Conservation (phyloP, 2,888 invertebrate species). For the Callyntrura sp. region DNA sequence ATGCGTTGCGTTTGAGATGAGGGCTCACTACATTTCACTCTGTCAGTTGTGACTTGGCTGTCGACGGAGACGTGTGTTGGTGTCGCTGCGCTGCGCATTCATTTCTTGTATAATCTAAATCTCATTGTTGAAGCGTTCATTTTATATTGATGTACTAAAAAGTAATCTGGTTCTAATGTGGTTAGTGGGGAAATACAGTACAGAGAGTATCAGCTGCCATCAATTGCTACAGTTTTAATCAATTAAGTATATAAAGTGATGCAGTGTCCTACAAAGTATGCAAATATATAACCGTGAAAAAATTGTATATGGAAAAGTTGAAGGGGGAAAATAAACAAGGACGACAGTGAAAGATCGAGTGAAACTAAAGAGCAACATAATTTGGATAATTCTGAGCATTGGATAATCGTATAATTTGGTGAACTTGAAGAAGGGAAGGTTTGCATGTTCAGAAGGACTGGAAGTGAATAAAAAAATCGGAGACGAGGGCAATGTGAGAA, state of each 20-base stretch:
- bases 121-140: background rate
- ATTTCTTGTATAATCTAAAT: background rate
- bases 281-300: background rate
- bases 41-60: conserved; percentile 77
- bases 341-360: background rate
- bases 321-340: background rate
- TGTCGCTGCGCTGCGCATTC: conserved; percentile 58
- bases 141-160: background rate
- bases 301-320: background rate
- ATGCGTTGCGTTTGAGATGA: conserved; percentile 46
- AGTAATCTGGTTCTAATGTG: background rate
- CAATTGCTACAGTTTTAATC: background rate
- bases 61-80: conserved; percentile 69
- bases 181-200: background rate
- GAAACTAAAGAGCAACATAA: background rate
- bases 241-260: background rate
- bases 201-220: background rate
- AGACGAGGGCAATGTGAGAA: conserved; percentile 9
- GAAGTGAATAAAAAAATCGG: background rate
- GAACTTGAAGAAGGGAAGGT: background rate
- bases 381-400: too few relatives aligned
- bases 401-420: background rate
- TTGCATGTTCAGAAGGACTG: background rate
- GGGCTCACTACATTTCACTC: conserved; percentile 47
- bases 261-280: background rate